A percentile compares a stretch with the other conserved stretches of the same genome.
These are phyloP conservation scores for Stichopus chloronotus DNA, from an alignment of 35 echinoderm and acorn worm species.

Conservation along the genomic window DNA sequence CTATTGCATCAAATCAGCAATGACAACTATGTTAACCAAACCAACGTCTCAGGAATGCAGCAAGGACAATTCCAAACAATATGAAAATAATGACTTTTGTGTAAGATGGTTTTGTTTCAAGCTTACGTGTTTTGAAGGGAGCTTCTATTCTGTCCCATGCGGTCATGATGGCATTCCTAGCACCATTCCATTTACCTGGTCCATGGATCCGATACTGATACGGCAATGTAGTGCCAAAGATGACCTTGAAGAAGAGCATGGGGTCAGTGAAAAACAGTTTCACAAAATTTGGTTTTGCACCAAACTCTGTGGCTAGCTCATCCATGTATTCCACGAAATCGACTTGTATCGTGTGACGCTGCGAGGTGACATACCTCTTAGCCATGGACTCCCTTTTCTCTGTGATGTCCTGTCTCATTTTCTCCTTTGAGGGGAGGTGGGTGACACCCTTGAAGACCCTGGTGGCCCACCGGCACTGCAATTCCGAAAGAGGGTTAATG, in stretches of 20 bases:
- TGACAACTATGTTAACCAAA: not conserved
- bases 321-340: constrained; percentile 85
- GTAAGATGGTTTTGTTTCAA: not conserved
- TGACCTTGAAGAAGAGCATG: constrained; percentile 56
- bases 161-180: constrained; percentile 71
- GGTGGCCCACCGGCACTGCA: constrained; percentile 79
- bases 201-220: constrained; percentile 91
- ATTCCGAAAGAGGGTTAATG: constrained; percentile 69
- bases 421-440: constrained; percentile 49
- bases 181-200: constrained; percentile 88
- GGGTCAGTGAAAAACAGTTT: constrained; percentile 73
- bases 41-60: not conserved
- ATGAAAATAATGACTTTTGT: not conserved
- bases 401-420: constrained; percentile 63
- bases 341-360: constrained; percentile 89
- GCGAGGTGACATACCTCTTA: constrained; percentile 72
- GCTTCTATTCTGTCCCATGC: constrained; percentile 69
- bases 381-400: constrained; percentile 64
- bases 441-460: constrained; percentile 66
- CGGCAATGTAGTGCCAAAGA: constrained; percentile 76
- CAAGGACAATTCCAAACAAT: not conserved
- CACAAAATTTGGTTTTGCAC: constrained; percentile 77
- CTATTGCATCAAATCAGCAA: too few species aligned
- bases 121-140: constrained; percentile 66
- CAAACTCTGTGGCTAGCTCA: constrained; percentile 73